Conservation (phyloP, 1,140 invertebrate species). For the Centruroides sculpturatus region DNA sequence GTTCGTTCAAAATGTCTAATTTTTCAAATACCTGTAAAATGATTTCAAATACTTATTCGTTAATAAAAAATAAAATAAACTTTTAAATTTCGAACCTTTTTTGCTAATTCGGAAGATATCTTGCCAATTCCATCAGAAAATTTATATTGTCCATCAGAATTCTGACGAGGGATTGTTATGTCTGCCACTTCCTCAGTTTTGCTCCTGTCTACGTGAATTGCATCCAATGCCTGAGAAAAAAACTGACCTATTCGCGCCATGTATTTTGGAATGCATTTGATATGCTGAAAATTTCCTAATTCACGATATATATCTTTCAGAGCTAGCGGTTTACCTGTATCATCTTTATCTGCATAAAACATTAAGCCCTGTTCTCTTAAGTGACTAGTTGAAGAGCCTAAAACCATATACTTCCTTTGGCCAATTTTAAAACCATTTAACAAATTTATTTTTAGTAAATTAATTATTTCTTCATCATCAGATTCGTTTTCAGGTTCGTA, state of each 20-base stretch:
- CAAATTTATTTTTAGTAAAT: neutral
- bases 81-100: constrained; percentile 6
- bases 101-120: constrained; percentile 17
- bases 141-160: constrained; percentile 9
- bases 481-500: too few species aligned
- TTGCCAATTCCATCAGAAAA: constrained; percentile 23
- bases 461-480: neutral
- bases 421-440: constrained; percentile 15
- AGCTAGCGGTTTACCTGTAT: neutral
- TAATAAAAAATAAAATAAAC: neutral
- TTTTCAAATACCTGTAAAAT: constrained; percentile 3
- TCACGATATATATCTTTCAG: neutral
- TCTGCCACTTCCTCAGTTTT: neutral
- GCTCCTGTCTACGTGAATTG: constrained; percentile 36
- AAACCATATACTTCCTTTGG: constrained; percentile 20
- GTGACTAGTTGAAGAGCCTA: constrained; percentile 25
- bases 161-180: neutral
- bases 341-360: constrained; percentile 19
- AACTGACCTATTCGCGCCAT: constrained; percentile 25
- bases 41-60: too few species aligned
- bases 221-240: constrained; percentile 49
- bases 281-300: constrained; percentile 19
- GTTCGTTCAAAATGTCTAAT: constrained; percentile 4
- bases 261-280: constrained; percentile 21
- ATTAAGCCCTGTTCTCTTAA: constrained; percentile 24